Evolutionary conservation across 2,797 vertebrate species (phyloP).

Genomic region (Limnodromus scolopaceus): DNA sequence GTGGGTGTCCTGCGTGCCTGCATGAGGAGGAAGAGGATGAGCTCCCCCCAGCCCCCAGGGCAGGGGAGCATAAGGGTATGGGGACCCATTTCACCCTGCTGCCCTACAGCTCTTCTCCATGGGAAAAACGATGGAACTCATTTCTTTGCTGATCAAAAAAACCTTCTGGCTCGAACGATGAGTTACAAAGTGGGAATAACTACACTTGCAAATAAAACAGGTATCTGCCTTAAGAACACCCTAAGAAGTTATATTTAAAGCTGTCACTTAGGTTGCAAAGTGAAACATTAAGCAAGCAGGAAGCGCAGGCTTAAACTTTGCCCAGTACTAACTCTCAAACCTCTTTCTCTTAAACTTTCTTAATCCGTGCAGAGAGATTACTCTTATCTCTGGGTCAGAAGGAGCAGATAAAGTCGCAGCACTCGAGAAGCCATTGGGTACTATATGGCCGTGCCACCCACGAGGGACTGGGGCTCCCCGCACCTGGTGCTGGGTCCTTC

Average conservation of each 20-base stretch:
- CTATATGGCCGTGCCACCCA: background rate
- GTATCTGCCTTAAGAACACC: background rate
- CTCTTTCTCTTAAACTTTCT: conserved; percentile 19
- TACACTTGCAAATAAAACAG: background rate
- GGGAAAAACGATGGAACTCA: background rate
- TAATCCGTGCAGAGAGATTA: background rate
- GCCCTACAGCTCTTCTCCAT: background rate
- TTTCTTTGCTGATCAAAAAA: background rate
- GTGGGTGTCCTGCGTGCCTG: background rate
- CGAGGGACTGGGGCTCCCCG: rapidly evolving
- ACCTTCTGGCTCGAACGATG: background rate
- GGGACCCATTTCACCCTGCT: background rate
- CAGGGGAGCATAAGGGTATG: background rate
- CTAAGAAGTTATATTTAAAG: background rate
- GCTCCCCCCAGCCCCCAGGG: background rate
- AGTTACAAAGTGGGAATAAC: background rate
- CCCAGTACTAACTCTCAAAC: background rate
- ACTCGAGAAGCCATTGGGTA: background rate
- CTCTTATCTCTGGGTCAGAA: background rate
- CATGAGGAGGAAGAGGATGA: background rate
- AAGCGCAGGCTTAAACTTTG: conserved; percentile 5
- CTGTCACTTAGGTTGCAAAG: background rate
- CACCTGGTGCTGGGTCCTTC: rapidly evolving
- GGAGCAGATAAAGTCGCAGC: background rate
- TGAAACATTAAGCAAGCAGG: conserved; percentile 13